Percentiles rank a stretch among this genome's conserved stretches.
Evolutionary conservation across 2,113 vertebrate species (phyloP).

Genomic region (Oryzias javanicus): DNA sequence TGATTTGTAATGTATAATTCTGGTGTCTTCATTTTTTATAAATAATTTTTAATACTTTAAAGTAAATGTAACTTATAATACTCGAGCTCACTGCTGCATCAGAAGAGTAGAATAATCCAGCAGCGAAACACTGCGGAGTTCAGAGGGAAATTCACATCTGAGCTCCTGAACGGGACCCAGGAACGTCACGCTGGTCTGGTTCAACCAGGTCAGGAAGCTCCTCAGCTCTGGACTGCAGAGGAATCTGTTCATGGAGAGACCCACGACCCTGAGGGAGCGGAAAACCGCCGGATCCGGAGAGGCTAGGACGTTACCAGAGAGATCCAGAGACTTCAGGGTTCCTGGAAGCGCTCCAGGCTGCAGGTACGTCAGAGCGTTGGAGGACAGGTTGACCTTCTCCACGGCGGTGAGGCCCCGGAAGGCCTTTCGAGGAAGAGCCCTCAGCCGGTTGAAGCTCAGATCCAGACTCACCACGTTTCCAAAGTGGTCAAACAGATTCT

Average conservation of each 20-base stretch:
- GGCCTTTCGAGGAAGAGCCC: constrained; percentile 75
- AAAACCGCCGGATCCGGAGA: constrained; percentile 79
- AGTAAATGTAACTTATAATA: too few species aligned
- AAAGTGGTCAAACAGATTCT: constrained; percentile 82
- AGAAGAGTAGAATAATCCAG: constrained; percentile 24
- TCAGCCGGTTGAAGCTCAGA: constrained; percentile 80
- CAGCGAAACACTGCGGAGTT: constrained; percentile 34
- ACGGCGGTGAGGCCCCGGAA: constrained; percentile 80
- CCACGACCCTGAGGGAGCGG: constrained; percentile 65
- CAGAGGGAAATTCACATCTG: constrained; percentile 77
- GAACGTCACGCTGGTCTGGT: constrained; percentile 74
- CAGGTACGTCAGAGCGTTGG: constrained; percentile 80
- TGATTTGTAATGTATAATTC: too few species aligned
- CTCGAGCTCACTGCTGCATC: constrained; percentile 7
- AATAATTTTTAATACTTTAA: too few species aligned
- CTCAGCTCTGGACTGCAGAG: constrained; percentile 77
- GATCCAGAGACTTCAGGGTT: constrained; percentile 73
- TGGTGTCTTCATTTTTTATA: too few species aligned
- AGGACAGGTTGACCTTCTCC: constrained; percentile 75
- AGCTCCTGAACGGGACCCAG: constrained; percentile 57
- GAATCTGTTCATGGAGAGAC: constrained; percentile 80
- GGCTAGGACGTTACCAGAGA: constrained; percentile 83
- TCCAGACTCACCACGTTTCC: constrained; percentile 65
- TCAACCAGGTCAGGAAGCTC: constrained; percentile 80
- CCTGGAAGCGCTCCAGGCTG: constrained; percentile 71